A percentile compares a stretch with the other conserved stretches of the same genome.
Conservation (phyloP, 2,888 invertebrate genomes). For the Ephialtes manifestator region DNA sequence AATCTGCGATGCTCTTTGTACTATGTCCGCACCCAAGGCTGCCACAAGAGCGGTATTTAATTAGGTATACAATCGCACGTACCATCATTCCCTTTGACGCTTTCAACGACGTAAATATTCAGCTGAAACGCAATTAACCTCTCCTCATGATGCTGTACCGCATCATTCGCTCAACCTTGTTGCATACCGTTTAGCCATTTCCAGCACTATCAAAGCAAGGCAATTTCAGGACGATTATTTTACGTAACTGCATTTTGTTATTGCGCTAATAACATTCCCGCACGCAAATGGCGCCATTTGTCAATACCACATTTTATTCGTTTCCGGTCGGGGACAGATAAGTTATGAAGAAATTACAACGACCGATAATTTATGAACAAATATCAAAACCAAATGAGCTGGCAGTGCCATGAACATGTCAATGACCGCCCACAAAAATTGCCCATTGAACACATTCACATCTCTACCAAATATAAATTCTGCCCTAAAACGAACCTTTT, state of each 20-base stretch:
- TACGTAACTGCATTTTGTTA: neutral
- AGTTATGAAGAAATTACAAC: neutral
- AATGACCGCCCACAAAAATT: no score
- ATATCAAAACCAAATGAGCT: no score
- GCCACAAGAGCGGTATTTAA: constrained; percentile 43
- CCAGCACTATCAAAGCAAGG: neutral
- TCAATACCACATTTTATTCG: neutral
- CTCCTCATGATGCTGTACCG: neutral
- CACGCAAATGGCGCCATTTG: neutral
- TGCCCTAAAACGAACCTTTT: no score
- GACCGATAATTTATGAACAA: no score
- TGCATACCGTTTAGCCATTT: neutral
- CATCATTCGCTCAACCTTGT: neutral
- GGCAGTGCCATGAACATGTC: no score
- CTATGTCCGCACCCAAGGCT: neutral
- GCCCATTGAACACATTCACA: no score
- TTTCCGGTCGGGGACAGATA: neutral
- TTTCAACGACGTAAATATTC: constrained; percentile 28
- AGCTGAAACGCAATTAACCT: constrained; percentile 52
- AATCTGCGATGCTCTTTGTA: constrained; percentile 40
- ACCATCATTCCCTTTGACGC: constrained; percentile 36
- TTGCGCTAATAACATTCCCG: neutral
- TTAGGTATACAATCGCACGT: constrained; percentile 40
- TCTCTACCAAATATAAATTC: no score
- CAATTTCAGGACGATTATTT: neutral